phyloP scores from a whole-genome alignment of 1,140 invertebrate species.

The Diorhabda elongata region DNA sequence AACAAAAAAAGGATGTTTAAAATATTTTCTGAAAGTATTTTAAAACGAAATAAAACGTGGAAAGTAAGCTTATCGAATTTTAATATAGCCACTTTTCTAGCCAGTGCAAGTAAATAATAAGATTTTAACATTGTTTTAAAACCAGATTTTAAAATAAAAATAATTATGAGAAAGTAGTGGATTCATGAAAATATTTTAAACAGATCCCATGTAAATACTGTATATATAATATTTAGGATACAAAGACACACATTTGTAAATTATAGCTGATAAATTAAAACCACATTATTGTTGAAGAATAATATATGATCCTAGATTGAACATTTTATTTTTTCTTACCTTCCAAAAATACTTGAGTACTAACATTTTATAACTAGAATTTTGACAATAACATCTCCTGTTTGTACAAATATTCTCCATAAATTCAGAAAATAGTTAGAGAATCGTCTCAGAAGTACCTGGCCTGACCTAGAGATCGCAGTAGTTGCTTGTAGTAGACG shows the following conservation, averaged over 20 bases:
- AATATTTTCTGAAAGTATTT: slow-evolving; percentile 32
- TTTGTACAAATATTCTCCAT: no score
- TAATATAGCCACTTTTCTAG: slow-evolving; percentile 10
- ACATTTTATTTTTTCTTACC: neutral
- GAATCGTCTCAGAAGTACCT: no score
- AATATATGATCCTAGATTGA: slow-evolving; percentile 38
- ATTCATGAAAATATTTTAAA: slow-evolving; percentile 37
- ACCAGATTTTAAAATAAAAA: slow-evolving; percentile 1
- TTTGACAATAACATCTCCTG: neutral
- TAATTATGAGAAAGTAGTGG: slow-evolving; percentile 7
- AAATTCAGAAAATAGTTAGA: no score
- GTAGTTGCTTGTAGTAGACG: no score
- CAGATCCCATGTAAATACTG: slow-evolving; percentile 39
- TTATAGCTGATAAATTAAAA: slow-evolving; percentile 38
- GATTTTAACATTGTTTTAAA: slow-evolving; percentile 19
- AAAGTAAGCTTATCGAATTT: slow-evolving; percentile 3
- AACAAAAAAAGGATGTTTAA: slow-evolving; percentile 26
- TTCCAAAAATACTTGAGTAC: neutral
- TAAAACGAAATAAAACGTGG: slow-evolving; percentile 6
- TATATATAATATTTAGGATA: slow-evolving; percentile 36
- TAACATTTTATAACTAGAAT: neutral
- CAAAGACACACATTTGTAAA: slow-evolving; percentile 39
- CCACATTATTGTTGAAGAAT: slow-evolving; percentile 42
- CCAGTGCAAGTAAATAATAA: slow-evolving; percentile 7
- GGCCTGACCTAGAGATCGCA: no score